Evolutionary conservation across 2,113 vertebrate species (phyloP), one percentile per base, ranked within the genome.

Genomic region (Aegithalos caudatus): DNA sequence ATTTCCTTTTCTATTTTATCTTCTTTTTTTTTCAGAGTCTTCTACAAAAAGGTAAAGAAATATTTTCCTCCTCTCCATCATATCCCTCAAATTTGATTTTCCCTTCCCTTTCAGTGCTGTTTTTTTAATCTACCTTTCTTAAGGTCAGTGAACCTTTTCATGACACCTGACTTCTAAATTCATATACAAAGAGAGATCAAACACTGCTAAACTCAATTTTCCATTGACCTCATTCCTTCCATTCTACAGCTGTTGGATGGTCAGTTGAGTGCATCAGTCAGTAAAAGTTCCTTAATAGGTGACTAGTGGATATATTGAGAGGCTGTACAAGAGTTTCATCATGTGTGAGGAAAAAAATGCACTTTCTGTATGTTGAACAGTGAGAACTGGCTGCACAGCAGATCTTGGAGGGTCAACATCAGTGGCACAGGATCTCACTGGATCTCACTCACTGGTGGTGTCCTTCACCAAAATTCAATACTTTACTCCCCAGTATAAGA

Each of bases 341-440:
- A 54, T 16, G 7, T 7, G 19, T 27, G 35, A 67, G 29, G 1
- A 44, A 64, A 72, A 60, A 80, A 47, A 22, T 20, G 9, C 4
- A 15, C 2, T 60, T 81, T 58, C 15, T 83, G 2, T 45, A 4
- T n/a, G 21, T 58, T 85, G 86, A 80, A 44, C 12, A 48, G 31
- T 37, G 57, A 74, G 11, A 45, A 60, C n/a, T 25, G n/a, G 16
- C 20, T 53, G 28, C 66, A 53, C 6, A 33, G 33, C 50, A 74
- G 23, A 38, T 45, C 15, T 42, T 8, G 1, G 33, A 37, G 24
- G 9, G 13, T 18, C 2, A 0, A 38, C n/a, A 45, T 21, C n/a
- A 40, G 13, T 38, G 21, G 14, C 25, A 47, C 14, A 74, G 20
- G 23, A 16, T 53, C 15, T 53, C 25, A 7, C 0, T 60, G 69